These are phyloP conservation scores for Aphidoletes aphidimyza DNA, from an alignment of 2,888 invertebrate species.

Conservation along the genomic window DNA sequence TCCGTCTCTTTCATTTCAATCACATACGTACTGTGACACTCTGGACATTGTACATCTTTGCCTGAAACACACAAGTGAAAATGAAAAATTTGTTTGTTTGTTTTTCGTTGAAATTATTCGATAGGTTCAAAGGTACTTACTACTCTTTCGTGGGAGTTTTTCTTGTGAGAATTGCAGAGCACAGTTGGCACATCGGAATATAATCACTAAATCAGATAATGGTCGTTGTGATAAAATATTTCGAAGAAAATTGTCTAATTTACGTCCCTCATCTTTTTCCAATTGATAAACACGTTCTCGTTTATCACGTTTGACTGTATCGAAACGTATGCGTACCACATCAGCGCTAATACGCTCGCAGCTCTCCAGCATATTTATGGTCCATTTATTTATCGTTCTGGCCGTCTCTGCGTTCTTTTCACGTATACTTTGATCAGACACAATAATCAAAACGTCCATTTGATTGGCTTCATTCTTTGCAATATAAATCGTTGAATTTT, in stretches of 20 bases:
- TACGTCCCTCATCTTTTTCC: slow-evolving; percentile 69
- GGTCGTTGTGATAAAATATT: slow-evolving; percentile 67
- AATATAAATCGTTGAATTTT: slow-evolving; percentile 65
- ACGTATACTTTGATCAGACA: slow-evolving; percentile 68
- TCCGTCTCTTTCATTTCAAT: slow-evolving; percentile 63
- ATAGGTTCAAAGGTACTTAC: not conserved
- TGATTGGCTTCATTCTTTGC: slow-evolving; percentile 61
- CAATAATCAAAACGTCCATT: slow-evolving; percentile 67
- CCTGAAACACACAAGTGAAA: not conserved
- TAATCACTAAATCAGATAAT: slow-evolving; percentile 67
- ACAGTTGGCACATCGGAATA: slow-evolving; percentile 74
- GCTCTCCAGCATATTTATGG: slow-evolving; percentile 68
- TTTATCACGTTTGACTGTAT: slow-evolving; percentile 71
- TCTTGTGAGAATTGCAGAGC: slow-evolving; percentile 71
- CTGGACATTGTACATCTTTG: slow-evolving; percentile 68
- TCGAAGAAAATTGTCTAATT: slow-evolving; percentile 67
- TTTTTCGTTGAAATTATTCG: not conserved
- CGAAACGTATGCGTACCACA: slow-evolving; percentile 71
- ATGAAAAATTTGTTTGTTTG: no score
- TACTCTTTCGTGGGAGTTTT: slow-evolving; percentile 57
- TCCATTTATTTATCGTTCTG: slow-evolving; percentile 68
- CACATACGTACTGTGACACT: slow-evolving; percentile 71
- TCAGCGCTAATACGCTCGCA: slow-evolving; percentile 68
- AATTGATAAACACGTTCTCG: slow-evolving; percentile 71
- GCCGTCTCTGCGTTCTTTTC: slow-evolving; percentile 68